Evolutionary conservation across 1,140 invertebrate genomes (phyloP).

Genomic region (Papilio xuthus): DNA sequence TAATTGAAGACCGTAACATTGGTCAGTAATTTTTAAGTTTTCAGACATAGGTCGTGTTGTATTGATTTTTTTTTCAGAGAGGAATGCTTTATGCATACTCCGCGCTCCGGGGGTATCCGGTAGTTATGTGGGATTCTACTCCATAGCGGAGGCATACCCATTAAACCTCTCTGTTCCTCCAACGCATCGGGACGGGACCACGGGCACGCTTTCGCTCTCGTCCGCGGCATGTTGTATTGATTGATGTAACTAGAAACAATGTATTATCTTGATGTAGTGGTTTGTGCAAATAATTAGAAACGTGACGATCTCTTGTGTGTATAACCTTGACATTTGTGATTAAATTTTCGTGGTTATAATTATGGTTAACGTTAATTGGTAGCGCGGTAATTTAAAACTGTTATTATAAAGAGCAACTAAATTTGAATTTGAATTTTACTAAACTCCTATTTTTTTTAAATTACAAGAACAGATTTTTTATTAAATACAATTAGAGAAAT

Average conservation of each 20-base stretch:
- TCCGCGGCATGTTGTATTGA: no score
- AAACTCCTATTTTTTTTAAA: no score
- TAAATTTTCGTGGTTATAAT: constrained; percentile 1
- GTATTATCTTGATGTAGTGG: neutral
- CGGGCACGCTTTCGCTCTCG: no score
- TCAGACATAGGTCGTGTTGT: neutral
- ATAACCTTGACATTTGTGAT: constrained; percentile 4
- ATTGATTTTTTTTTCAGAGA: no score
- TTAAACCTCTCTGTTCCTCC: no score
- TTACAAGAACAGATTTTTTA: no score
- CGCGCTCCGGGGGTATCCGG: no score
- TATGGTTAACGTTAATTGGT: neutral
- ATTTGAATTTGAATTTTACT: neutral
- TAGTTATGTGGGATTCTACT: no score
- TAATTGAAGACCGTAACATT: no score
- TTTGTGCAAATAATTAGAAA: constrained; percentile 8
- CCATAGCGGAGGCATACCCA: no score
- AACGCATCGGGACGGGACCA: no score
- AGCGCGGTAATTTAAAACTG: neutral
- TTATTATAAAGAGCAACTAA: neutral
- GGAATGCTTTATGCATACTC: no score
- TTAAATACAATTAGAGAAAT: neutral
- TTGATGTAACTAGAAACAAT: neutral
- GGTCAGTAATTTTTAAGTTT: neutral
- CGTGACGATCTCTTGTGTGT: neutral